These are phyloP conservation scores for Lepilemur ruficaudatus DNA, from an alignment of 2,797 vertebrate genomes.

Conservation along the genomic window DNA sequence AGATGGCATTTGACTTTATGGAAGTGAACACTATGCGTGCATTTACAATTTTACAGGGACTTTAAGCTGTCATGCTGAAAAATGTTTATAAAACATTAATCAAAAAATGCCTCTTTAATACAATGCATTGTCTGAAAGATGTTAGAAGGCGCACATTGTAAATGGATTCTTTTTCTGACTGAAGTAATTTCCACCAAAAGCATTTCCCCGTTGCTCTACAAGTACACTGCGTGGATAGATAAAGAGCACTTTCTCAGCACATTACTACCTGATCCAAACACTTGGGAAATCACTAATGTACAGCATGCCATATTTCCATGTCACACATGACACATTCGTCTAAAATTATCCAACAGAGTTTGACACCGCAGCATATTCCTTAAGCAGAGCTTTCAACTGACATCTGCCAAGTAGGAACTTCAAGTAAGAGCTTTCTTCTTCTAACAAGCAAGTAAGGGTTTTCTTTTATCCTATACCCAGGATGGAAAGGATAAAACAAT, in stretches of 20 bases:
- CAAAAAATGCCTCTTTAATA: slow-evolving; percentile 99
- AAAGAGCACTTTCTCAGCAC: slow-evolving; percentile 93
- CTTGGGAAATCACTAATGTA: slow-evolving; percentile 94
- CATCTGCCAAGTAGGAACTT: slow-evolving; percentile 89
- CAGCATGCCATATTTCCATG: slow-evolving; percentile 91
- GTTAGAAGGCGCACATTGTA: slow-evolving; percentile 97
- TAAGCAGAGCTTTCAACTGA: slow-evolving; percentile 89
- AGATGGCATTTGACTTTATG: slow-evolving; percentile 93
- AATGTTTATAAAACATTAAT: slow-evolving; percentile 99
- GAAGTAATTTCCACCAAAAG: slow-evolving; percentile 93
- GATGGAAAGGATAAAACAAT: slow-evolving; percentile 88
- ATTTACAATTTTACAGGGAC: slow-evolving; percentile 91
- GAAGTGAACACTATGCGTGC: slow-evolving; percentile 91
- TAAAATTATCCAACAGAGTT: slow-evolving; percentile 93
- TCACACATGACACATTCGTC: slow-evolving; percentile 93
- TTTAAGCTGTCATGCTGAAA: slow-evolving; percentile 93
- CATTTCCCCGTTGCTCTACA: slow-evolving; percentile 88
- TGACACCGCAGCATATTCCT: slow-evolving; percentile 90
- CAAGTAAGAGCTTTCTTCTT: slow-evolving; percentile 89
- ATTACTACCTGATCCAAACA: slow-evolving; percentile 93
- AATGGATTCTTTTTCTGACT: slow-evolving; percentile 98
- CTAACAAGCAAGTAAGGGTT: slow-evolving; percentile 86
- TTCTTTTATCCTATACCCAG: slow-evolving; percentile 91
- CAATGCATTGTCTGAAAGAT: slow-evolving; percentile 98
- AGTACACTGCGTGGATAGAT: slow-evolving; percentile 91